phyloP scores from a whole-genome alignment of 2,113 vertebrate genomes.

The Cebidichthys violaceus region DNA sequence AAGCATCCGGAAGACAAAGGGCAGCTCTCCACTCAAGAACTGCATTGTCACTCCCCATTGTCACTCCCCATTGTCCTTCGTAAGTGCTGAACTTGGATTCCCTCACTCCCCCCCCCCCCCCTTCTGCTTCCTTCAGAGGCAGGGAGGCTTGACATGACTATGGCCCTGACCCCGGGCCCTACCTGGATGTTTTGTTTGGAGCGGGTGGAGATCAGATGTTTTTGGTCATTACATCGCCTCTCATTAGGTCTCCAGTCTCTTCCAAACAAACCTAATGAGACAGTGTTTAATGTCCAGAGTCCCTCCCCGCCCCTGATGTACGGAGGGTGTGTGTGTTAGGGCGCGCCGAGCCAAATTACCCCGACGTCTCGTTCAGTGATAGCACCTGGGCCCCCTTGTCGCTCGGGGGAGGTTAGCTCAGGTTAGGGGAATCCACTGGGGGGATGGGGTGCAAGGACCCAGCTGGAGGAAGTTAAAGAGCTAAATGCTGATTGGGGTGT shows the following conservation, averaged over 20 bases:
- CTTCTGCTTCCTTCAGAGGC: slow-evolving; percentile 42
- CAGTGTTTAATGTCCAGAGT: slow-evolving; percentile 85
- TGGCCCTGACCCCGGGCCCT: slow-evolving; percentile 81
- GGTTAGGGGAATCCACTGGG: slow-evolving; percentile 80
- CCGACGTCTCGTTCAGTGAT: slow-evolving; percentile 76
- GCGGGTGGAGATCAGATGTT: slow-evolving; percentile 82
- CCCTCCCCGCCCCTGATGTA: slow-evolving; percentile 58
- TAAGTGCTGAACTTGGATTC: slow-evolving; percentile 78
- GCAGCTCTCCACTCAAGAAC: neutral
- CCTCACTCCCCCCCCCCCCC: slow-evolving; percentile 45
- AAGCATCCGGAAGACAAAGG: slow-evolving; percentile 28
- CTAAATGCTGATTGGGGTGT: slow-evolving; percentile 79
- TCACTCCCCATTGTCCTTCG: neutral
- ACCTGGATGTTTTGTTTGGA: slow-evolving; percentile 80
- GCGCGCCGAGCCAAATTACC: slow-evolving; percentile 87
- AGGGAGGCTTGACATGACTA: slow-evolving; percentile 76
- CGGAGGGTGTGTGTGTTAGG: slow-evolving; percentile 82
- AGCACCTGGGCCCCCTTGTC: slow-evolving; percentile 90
- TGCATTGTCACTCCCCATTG: neutral
- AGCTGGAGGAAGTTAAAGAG: slow-evolving; percentile 87
- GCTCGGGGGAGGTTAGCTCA: slow-evolving; percentile 80
- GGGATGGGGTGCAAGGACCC: slow-evolving; percentile 78
- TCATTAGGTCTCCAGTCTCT: slow-evolving; percentile 80
- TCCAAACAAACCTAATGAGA: slow-evolving; percentile 87
- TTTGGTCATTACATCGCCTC: slow-evolving; percentile 79